These are phyloP conservation scores for Balearica regulorum DNA, from an alignment of 2,797 vertebrate species.

Conservation along the genomic window DNA sequence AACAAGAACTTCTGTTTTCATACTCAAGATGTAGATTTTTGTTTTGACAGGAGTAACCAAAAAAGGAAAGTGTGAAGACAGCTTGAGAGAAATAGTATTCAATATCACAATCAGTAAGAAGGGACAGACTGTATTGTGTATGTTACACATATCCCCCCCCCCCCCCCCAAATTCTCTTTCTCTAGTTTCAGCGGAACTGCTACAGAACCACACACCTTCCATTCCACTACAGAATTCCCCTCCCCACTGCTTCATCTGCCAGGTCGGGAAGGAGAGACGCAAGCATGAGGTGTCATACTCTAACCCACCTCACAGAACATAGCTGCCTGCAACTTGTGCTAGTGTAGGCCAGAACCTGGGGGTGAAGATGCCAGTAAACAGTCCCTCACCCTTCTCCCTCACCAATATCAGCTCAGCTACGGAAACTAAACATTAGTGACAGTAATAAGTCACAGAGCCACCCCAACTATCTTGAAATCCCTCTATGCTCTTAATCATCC, in stretches of 20 bases:
- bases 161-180: not conserved
- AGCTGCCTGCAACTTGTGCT: not conserved
- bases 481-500: not conserved
- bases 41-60: constrained; percentile 33
- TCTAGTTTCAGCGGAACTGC: not conserved
- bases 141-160: not conserved
- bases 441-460: not conserved
- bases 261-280: not conserved
- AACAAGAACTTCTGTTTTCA: constrained; percentile 28
- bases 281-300: not conserved
- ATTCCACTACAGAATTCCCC: not conserved
- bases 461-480: not conserved
- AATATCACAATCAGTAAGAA: not conserved
- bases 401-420: not conserved
- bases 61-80: constrained; percentile 26
- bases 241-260: not conserved
- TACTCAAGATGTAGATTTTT: not conserved
- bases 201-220: not conserved
- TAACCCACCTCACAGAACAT: not conserved
- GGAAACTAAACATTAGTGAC: not conserved
- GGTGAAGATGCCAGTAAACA: not conserved
- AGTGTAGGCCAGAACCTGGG: not conserved
- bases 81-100: not conserved
- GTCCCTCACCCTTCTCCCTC: not conserved
- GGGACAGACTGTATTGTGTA: not conserved